phyloP scores from a whole-genome alignment of 2,797 vertebrate genomes.

The Tragelaphus oryx region DNA sequence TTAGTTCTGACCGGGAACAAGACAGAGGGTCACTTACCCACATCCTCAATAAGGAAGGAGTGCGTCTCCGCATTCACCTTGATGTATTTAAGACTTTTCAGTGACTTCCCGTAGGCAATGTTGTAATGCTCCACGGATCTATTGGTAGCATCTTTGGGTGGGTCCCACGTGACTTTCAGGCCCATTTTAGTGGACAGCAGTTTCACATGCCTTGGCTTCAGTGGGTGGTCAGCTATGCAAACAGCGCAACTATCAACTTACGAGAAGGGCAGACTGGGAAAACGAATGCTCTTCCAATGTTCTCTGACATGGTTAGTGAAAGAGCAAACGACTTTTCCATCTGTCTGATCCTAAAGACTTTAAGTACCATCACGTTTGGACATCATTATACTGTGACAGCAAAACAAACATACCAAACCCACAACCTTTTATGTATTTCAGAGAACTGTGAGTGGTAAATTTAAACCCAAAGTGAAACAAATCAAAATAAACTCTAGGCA shows the following conservation, averaged over 20 bases:
- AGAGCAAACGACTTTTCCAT: background rate
- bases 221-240: constrained; percentile 81
- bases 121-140: constrained; percentile 83
- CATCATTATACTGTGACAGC: background rate
- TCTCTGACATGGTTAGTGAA: background rate
- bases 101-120: constrained; percentile 84
- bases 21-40: constrained; percentile 76
- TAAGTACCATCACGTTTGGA: background rate
- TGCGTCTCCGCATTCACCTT: constrained; percentile 80
- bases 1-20: background rate
- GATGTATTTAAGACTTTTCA: constrained; percentile 82
- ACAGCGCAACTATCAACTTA: constrained; percentile 70
- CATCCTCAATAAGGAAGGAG: constrained; percentile 82
- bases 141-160: constrained; percentile 81
- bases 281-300: background rate
- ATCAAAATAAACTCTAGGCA: constrained; percentile 15
- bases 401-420: constrained; percentile 7
- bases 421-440: background rate
- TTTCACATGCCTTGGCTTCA: constrained; percentile 83
- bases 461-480: constrained; percentile 31
- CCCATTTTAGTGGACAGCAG: constrained; percentile 81
- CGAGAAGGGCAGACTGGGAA: background rate
- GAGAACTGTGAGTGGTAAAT: constrained; percentile 28
- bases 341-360: background rate
- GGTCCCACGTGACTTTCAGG: constrained; percentile 85